phyloP scores from a whole-genome alignment of 2,797 vertebrate species.

The Thamnophis elegans region DNA sequence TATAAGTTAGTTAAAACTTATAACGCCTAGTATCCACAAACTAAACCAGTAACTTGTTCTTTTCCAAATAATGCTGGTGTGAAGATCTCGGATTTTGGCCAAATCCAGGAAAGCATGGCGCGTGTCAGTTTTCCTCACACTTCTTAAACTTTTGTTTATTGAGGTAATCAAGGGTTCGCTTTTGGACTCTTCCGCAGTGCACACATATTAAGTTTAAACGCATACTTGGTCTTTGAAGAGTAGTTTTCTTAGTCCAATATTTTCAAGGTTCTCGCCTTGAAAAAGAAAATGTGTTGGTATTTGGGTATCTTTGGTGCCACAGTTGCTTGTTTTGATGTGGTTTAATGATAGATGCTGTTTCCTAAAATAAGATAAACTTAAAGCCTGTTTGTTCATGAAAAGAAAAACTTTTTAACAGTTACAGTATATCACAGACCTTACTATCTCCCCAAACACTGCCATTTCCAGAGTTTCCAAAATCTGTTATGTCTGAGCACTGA shows the following conservation, averaged over 20 bases:
- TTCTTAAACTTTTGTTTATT: neutral
- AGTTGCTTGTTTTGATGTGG: neutral
- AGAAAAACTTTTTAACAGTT: neutral
- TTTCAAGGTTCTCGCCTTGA: neutral
- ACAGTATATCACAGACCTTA: neutral
- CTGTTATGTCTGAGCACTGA: neutral
- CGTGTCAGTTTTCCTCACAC: neutral
- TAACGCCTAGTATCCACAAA: neutral
- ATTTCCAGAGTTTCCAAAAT: neutral
- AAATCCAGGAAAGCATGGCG: neutral
- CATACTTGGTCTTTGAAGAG: neutral
- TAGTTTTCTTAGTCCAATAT: neutral
- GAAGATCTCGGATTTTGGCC: neutral
- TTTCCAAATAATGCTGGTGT: neutral
- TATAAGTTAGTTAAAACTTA: neutral
- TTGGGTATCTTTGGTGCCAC: neutral
- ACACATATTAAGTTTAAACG: neutral
- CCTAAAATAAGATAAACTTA: neutral
- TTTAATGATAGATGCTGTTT: neutral
- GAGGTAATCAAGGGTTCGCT: neutral
- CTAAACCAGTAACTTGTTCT: neutral
- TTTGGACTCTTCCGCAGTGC: neutral
- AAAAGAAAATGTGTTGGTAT: neutral
- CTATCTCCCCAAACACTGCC: neutral
- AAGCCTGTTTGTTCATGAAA: neutral